Evolutionary conservation across 2,888 invertebrate species (phyloP).

Genomic region (Melinaea marsaeus): DNA sequence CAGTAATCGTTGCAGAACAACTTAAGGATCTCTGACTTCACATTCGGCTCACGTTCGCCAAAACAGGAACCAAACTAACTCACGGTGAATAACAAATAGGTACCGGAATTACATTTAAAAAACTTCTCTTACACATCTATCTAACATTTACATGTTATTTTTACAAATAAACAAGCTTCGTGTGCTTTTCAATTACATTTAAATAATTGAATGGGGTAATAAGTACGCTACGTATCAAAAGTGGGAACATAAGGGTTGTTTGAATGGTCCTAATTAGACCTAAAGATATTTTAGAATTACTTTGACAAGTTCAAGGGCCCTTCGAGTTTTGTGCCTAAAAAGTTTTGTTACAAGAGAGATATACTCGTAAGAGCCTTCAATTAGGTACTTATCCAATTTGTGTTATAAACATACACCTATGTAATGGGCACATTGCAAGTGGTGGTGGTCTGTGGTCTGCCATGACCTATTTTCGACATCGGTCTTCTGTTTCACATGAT

Average conservation of each 20-base stretch:
- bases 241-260: not conserved
- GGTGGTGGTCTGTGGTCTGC: not conserved
- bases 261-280: constrained; percentile 1
- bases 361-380: not conserved
- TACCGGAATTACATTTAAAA: too few relatives aligned
- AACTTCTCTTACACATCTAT: too few relatives aligned
- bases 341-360: constrained; percentile 5
- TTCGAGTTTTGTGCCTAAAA: constrained; percentile 3
- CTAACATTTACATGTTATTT: too few relatives aligned
- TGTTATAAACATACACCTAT: not conserved
- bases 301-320: constrained; percentile 3
- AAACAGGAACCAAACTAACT: too few relatives aligned
- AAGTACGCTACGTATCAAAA: constrained; percentile 5
- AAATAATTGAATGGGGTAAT: not conserved
- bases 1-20: not conserved
- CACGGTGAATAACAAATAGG: too few relatives aligned
- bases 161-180: too few relatives aligned
- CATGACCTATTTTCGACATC: not conserved
- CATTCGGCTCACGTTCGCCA: not conserved
- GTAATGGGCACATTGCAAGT: constrained; percentile 1
- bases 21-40: not conserved
- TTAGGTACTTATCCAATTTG: constrained; percentile 2
- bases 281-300: not conserved
- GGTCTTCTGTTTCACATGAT: not conserved
- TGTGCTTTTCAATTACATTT: not conserved